Evolutionary conservation across 2,888 invertebrate species (phyloP).

Genomic region (Drosophila demipolita): DNA sequence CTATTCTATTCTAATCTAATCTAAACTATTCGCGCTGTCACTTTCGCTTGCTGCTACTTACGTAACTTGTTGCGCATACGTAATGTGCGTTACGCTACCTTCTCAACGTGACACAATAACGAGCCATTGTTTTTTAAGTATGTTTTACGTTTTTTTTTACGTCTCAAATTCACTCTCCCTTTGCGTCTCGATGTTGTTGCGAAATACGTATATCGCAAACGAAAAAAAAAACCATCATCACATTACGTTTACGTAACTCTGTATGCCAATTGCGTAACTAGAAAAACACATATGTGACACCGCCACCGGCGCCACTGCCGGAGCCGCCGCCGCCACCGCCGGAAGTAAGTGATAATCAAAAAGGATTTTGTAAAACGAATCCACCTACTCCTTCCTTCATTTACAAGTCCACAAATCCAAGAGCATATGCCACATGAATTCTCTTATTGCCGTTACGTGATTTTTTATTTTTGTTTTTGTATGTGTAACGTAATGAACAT

Average conservation of each 20-base stretch:
- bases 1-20: conserved; percentile 17
- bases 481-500: conserved; percentile 69
- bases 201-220: conserved; percentile 31
- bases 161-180: conserved; percentile 30
- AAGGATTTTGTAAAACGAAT: conserved; percentile 20
- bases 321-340: conserved; percentile 74
- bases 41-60: conserved; percentile 56
- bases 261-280: conserved; percentile 61
- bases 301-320: conserved; percentile 70
- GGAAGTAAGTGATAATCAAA: conserved; percentile 69
- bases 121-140: conserved; percentile 43
- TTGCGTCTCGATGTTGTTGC: conserved; percentile 58
- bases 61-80: conserved; percentile 48
- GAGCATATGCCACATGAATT: conserved; percentile 39
- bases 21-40: conserved; percentile 48
- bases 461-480: conserved; percentile 53
- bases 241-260: conserved; percentile 58
- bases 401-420: conserved; percentile 23
- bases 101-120: conserved; percentile 39
- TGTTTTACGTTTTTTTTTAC: conserved; percentile 25
- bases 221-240: conserved; percentile 24
- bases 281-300: conserved; percentile 76
- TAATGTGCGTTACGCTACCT: conserved; percentile 49
- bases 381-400: conserved; percentile 31
- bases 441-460: conserved; percentile 50